Evolutionary conservation across 1,140 invertebrate species (phyloP).

Genomic region (Drosophila busckii): DNA sequence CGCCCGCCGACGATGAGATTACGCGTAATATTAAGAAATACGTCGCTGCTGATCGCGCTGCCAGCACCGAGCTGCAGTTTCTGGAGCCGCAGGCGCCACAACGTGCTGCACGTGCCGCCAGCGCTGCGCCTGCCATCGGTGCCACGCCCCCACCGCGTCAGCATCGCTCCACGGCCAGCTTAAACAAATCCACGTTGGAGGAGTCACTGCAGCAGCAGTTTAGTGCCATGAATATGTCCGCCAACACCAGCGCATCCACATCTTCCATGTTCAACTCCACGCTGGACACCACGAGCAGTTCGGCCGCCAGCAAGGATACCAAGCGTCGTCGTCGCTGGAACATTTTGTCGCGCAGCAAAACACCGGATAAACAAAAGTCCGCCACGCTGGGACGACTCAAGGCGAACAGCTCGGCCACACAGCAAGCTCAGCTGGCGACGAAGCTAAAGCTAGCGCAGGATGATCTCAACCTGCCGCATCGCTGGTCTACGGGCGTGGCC

Average conservation of each 20-base stretch:
- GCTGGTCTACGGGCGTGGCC: conserved; percentile 84
- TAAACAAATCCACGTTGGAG: conserved; percentile 48
- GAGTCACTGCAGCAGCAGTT: conserved; percentile 66
- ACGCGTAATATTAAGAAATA: conserved; percentile 48
- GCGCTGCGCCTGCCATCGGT: conserved; percentile 64
- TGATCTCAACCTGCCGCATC: conserved; percentile 80
- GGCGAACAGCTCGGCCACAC: conserved; percentile 36
- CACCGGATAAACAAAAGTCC: conserved; percentile 80
- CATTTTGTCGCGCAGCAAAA: conserved; percentile 82
- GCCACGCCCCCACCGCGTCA: conserved; percentile 60
- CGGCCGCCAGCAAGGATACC: conserved; percentile 79
- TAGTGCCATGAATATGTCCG: conserved; percentile 73
- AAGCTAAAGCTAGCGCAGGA: conserved; percentile 79
- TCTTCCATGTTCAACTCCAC: conserved; percentile 60
- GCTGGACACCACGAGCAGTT: conserved; percentile 53
- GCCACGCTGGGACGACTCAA: conserved; percentile 83
- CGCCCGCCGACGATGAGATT: conserved; percentile 51
- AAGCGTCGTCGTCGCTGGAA: conserved; percentile 84
- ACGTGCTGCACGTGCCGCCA: conserved; percentile 48
- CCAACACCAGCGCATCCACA: conserved; percentile 56
- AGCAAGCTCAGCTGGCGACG: conserved; percentile 78
- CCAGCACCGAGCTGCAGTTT: conserved; percentile 59
- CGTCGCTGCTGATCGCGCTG: conserved; percentile 50
- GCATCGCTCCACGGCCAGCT: conserved; percentile 50
- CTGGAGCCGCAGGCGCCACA: conserved; percentile 60